Evolutionary conservation across 2,113 vertebrate genomes (phyloP), one percentile per base, ranked within the genome.

Genomic region (Indicator indicator): DNA sequence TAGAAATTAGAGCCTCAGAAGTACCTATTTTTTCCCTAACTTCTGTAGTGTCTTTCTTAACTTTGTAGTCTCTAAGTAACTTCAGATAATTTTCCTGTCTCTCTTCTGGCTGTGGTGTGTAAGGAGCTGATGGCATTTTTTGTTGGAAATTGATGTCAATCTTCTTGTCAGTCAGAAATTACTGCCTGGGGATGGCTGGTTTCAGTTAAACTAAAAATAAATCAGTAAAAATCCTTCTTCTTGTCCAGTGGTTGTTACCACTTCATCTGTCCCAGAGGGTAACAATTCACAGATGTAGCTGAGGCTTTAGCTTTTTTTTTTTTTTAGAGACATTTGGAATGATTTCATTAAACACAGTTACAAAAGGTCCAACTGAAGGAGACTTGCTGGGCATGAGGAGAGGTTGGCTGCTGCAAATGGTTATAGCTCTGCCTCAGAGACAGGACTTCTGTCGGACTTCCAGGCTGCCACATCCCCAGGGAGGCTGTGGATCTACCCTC

Each of bases 201-300:
- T 91, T 94, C 94, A 89, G 11, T 88, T 86, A 72, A 40, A 40
- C 94, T 95, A 95, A 96, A 95, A 95, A 96, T 91, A 96, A 86
- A 33, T 74, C 23, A 42, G 72, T 89, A 93, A 89, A 95, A 97
- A 88, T 89, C 91, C 85, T 94, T 82, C 36, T 64, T 76, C 93
- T 92, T 64, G 16, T 40, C n/a, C 27, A 54, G 79, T 83, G 85
- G 71, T 89, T 89, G 65, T 86, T 88, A 83, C 26, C 77, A 77
- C 72, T 94, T 86, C 42, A 77, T 73, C 65, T 71, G 20, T 90
- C 93, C 87, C 72, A 76, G 75, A 93, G 79, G 44, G 54, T 95
- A 94, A 83, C 87, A 93, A 72, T 89, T 95, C 9, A 6, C 93
- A 96, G 87, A 87, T 88, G 76, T 36, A 86, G 92, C 60, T 95